A percentile compares a stretch with the other conserved stretches of the same genome.
These are phyloP conservation scores for Phymanthus crucifer DNA, from an alignment of 92 coral and sea anemone genomes.

Conservation along the genomic window DNA sequence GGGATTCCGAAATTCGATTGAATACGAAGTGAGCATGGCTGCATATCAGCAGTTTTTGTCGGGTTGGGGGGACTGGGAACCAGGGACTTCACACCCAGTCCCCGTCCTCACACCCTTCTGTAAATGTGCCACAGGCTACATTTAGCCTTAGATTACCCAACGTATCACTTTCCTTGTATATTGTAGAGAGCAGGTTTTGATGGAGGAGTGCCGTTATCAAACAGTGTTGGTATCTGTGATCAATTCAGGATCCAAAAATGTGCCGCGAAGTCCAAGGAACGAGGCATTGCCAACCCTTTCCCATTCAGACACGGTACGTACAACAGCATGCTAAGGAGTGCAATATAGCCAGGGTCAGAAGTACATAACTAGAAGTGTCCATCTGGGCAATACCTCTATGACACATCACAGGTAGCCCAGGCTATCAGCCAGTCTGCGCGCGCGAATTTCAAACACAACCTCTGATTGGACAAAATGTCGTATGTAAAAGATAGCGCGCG, in stretches of 20 bases:
- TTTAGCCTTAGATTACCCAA: not conserved
- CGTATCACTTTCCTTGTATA: not conserved
- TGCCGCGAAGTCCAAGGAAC: slow-evolving; percentile 42
- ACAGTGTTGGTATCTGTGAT: slow-evolving; percentile 84
- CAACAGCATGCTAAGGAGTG: not conserved
- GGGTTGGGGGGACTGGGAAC: too few species aligned
- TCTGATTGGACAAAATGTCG: too few species aligned
- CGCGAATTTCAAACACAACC: too few species aligned
- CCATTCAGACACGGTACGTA: slow-evolving; percentile 85
- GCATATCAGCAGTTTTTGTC: too few species aligned
- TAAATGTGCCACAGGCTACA: too few species aligned
- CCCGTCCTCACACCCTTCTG: not conserved
- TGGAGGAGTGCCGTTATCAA: slow-evolving; percentile 82
- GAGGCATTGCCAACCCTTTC: slow-evolving; percentile 69
- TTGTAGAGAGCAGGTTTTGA: slow-evolving; percentile 51
- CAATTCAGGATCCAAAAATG: slow-evolving; percentile 59
- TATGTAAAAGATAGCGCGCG: too few species aligned
- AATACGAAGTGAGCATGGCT: slow-evolving; percentile 63
- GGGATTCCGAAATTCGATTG: slow-evolving; percentile 62
- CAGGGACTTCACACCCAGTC: too few species aligned
- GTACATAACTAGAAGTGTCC: too few species aligned
- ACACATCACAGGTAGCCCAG: too few species aligned
- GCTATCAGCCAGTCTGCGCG: too few species aligned
- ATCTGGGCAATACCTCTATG: too few species aligned
- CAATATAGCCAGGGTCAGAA: too few species aligned